phyloP scores from a whole-genome alignment of 2,888 invertebrate genomes.

The Stratiomys singularior region DNA sequence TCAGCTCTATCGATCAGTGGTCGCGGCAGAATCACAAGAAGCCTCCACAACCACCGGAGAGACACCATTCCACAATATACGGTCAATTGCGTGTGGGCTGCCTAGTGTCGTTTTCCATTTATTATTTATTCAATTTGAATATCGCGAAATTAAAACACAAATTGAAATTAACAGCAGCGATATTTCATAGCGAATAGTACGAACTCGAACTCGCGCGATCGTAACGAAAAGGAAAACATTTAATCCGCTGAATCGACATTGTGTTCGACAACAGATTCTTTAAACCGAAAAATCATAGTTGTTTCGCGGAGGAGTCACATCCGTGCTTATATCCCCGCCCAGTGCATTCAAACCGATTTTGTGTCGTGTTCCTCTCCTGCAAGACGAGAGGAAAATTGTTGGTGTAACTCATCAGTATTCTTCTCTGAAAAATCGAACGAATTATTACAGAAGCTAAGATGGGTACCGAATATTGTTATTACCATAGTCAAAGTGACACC shows the following conservation, averaged over 20 bases:
- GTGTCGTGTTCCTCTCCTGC: too few relatives aligned
- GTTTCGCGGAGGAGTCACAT: too few relatives aligned
- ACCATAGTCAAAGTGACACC: conserved; percentile 17
- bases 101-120: conserved; percentile 18
- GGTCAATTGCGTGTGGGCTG: conserved; percentile 41
- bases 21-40: conserved; percentile 16
- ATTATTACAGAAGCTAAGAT: neutral
- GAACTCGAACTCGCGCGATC: neutral
- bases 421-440: too few relatives aligned
- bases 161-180: conserved; percentile 27
- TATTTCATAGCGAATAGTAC: conserved; percentile 4
- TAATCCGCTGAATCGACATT: too few relatives aligned
- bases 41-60: conserved; percentile 10
- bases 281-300: too few relatives aligned
- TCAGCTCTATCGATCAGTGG: conserved; percentile 36
- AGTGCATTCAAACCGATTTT: too few relatives aligned
- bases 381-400: too few relatives aligned
- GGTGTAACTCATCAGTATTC: too few relatives aligned
- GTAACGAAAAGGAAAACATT: neutral
- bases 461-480: neutral
- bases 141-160: conserved; percentile 32
- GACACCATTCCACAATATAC: conserved; percentile 26
- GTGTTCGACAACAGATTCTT: too few relatives aligned
- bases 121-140: conserved; percentile 40
- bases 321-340: too few relatives aligned